phyloP scores from a whole-genome alignment of 2,797 vertebrate genomes.

The Loriculus beryllinus region DNA sequence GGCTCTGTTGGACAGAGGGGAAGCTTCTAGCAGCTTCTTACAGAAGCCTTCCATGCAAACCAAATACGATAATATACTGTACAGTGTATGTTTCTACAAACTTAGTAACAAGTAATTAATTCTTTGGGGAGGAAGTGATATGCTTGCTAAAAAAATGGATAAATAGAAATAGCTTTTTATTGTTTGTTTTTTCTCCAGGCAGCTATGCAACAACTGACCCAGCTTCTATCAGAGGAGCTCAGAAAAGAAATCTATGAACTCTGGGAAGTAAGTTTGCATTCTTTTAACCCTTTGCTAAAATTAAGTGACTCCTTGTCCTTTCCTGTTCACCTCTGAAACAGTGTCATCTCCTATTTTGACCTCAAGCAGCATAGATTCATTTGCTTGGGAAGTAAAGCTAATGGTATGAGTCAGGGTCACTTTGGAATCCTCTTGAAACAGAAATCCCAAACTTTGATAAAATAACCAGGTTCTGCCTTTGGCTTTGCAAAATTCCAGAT shows the following conservation, averaged over 20 bases:
- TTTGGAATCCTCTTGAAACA: not conserved
- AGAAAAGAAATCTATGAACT: conserved; percentile 88
- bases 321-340: not conserved
- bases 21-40: not conserved
- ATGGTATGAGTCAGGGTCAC: not conserved
- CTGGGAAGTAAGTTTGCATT: conserved; percentile 85
- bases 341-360: not conserved
- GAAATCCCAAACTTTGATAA: not conserved
- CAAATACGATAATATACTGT: not conserved
- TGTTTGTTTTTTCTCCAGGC: conserved; percentile 74
- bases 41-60: not conserved
- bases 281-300: not conserved
- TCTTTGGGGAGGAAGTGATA: not conserved
- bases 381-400: not conserved
- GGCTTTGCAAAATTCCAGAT: not conserved
- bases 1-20: not conserved
- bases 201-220: conserved; percentile 87
- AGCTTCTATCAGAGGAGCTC: conserved; percentile 83
- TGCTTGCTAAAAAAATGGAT: not conserved
- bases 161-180: not conserved
- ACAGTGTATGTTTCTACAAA: not conserved
- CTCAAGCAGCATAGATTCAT: not conserved
- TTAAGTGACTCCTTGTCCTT: not conserved
- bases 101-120: not conserved
- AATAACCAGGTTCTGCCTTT: not conserved